Base-by-base conservation (phyloP, 2,797 vertebrate species). In the Pseudotriccus pelzelni region DNA sequence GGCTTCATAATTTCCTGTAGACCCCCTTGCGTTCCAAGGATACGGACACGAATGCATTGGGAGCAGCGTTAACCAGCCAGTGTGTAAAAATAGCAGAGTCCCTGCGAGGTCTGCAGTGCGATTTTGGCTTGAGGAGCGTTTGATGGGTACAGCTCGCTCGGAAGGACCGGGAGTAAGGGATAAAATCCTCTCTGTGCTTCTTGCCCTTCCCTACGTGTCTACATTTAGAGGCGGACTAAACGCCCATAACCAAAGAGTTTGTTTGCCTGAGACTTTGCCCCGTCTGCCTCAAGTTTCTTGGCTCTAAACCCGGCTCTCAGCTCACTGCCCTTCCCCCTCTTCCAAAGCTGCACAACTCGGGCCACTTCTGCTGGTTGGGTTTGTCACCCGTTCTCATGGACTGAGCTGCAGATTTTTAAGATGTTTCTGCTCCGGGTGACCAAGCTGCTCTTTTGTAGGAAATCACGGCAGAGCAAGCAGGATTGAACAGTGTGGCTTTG, bases 71-170 rank as follows among this genome's bases (percentile, higher is more conserved):
- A 10, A 7, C 25, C 12, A 1, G 7, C 36, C 5, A 0, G 0
- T 4, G 59, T 22, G 21, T 55, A 4, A 62, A 76, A 72, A 20
- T 0, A 62, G 52, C 20, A 3, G 28, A 12, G 87, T 9, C 50
- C 32, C 4, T 1, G 14, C 10, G 22, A 28, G 14, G 20, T 9
- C 32, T 10, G 68, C 23, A 2, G 21, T 8, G 0, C 2, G 59
- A 3, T 8, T 73, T 14, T 0, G 3, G 25, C 32, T 32, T 8
- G 28, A 32, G 55, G 32, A 49, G n/a, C 2, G 0, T 43, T 37
- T 0, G 0, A 0, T 15, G 58, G 49, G 5, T 34, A 12, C 8
- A 64, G 6, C 10, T 25, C 5, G 0, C 1, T 36, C 21, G 9
- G 52, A n/a, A 44, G 12, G 14, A 7, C 10, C 1, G 8, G 17